These are phyloP conservation scores for Dendroctonus ponderosae DNA, from an alignment of 1,140 invertebrate genomes.

Conservation along the genomic window DNA sequence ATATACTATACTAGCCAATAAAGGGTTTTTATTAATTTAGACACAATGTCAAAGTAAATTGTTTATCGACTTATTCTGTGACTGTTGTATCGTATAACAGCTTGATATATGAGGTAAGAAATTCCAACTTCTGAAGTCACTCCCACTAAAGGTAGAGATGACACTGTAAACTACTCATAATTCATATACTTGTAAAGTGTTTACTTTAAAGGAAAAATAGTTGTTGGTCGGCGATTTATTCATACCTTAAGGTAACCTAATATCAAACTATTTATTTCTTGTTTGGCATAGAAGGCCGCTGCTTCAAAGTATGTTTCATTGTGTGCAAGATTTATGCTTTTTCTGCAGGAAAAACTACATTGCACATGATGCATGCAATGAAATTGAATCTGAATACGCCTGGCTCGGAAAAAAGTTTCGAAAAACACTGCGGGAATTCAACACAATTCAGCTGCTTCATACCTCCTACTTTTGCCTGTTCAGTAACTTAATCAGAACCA, in stretches of 20 bases:
- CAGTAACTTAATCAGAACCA: conserved; percentile 17
- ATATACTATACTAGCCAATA: too few relatives aligned
- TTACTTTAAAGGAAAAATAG: conserved; percentile 11
- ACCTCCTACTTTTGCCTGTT: conserved; percentile 6
- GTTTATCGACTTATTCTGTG: too few relatives aligned
- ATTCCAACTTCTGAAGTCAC: too few relatives aligned
- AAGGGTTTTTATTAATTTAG: too few relatives aligned
- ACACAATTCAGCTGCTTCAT: conserved; percentile 5
- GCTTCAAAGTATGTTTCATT: conserved; percentile 18
- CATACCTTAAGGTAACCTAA: conserved; percentile 18
- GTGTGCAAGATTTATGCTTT: conserved; percentile 21
- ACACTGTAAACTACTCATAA: background rate
- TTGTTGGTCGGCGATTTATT: conserved; percentile 3
- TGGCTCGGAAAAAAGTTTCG: conserved; percentile 3
- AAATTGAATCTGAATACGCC: conserved; percentile 22
- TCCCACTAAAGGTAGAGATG: background rate
- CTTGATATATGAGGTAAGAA: too few relatives aligned
- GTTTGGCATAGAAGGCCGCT: conserved; percentile 12
- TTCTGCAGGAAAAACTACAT: conserved; percentile 1
- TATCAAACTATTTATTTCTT: conserved; percentile 29
- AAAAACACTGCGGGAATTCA: conserved; percentile 23
- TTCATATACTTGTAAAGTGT: background rate
- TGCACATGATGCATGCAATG: conserved; percentile 18
- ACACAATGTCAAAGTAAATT: too few relatives aligned
- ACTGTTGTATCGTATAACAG: too few relatives aligned